A percentile compares a stretch with the other conserved stretches of the same genome.
Conservation (phyloP, 2,113 vertebrate species). For the Dasyprocta punctata region DNA sequence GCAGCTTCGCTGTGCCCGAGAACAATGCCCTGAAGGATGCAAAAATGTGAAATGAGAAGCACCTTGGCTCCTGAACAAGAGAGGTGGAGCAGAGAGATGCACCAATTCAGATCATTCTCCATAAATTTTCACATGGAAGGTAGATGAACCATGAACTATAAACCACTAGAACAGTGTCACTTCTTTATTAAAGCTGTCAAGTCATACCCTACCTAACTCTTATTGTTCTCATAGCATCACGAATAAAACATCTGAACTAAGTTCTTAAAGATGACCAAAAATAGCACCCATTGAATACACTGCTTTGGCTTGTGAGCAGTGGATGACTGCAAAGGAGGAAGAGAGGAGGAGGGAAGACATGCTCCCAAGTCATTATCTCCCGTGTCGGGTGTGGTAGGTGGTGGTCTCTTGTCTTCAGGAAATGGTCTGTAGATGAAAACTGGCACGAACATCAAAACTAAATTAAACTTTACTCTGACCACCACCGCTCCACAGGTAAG, state of each 20-base stretch:
- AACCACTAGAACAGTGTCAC: neutral
- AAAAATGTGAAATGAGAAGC: neutral
- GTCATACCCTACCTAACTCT: neutral
- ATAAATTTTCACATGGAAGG: neutral
- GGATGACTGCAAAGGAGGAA: neutral
- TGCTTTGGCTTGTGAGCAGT: neutral
- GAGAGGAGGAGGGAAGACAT: neutral
- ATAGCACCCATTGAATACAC: neutral
- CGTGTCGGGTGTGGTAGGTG: neutral
- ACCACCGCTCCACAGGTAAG: neutral
- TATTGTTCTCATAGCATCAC: neutral
- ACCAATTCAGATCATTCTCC: neutral
- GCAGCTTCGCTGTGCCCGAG: neutral
- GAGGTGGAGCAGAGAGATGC: neutral
- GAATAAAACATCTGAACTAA: conserved; percentile 30
- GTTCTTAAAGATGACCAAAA: neutral
- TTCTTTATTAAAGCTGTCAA: neutral
- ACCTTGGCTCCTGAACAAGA: neutral
- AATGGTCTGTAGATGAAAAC: neutral
- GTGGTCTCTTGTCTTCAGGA: neutral
- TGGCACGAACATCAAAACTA: neutral
- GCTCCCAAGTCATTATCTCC: conserved; percentile 2
- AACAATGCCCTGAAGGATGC: neutral
- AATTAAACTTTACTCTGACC: conserved; percentile 10
- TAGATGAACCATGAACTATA: neutral